Evolutionary conservation across 1,140 invertebrate genomes (phyloP).

Genomic region (Rhizoglyphus robini): DNA sequence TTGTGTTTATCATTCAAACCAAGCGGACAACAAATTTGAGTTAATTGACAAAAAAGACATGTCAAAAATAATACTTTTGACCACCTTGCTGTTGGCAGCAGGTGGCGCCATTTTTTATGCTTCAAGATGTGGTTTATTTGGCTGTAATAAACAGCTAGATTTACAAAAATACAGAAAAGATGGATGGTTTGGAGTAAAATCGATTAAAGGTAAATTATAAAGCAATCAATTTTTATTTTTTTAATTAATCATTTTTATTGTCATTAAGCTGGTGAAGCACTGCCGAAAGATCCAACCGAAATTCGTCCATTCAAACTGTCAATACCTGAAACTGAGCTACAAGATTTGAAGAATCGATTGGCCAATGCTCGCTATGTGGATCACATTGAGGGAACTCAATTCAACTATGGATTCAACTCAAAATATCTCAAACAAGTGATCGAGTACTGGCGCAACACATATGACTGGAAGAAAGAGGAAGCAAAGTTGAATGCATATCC

Average conservation of each 20-base stretch:
- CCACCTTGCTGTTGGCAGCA: no score
- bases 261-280: neutral
- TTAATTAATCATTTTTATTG: no score
- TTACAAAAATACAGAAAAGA: no score
- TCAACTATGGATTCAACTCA: conserved; percentile 62
- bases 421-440: conserved; percentile 53
- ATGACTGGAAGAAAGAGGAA: conserved; percentile 56
- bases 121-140: no score
- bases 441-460: conserved; percentile 54
- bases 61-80: no score
- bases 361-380: conserved; percentile 12
- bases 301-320: conserved; percentile 21
- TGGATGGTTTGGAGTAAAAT: no score
- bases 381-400: conserved; percentile 48
- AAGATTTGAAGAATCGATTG: conserved; percentile 22
- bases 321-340: conserved; percentile 17
- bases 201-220: neutral
- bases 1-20: no score
- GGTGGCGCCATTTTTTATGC: no score
- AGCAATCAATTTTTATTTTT: no score
- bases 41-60: no score
- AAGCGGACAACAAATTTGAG: no score
- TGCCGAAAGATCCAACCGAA: conserved; percentile 27
- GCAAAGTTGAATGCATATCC: conserved; percentile 40
- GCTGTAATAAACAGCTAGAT: no score